Percentiles rank a stretch among this genome's conserved stretches.
These are phyloP conservation scores for Pitta sordida DNA, from an alignment of 2,113 vertebrate species.

Conservation along the genomic window DNA sequence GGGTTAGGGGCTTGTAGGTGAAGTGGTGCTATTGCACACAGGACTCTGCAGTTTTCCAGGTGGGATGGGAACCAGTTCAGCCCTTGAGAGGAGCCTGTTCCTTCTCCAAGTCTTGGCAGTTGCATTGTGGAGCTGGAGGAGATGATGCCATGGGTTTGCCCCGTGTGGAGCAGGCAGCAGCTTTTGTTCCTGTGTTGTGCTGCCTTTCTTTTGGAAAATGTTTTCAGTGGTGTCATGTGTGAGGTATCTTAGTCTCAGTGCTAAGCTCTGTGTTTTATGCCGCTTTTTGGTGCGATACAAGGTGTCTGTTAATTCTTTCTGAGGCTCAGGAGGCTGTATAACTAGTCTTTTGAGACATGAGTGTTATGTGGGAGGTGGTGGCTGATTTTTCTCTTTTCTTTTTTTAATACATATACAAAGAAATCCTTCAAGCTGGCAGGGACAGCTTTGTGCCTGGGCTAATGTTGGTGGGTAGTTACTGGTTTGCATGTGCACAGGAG, in stretches of 20 bases:
- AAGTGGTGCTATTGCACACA: not conserved
- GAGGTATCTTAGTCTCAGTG: not conserved
- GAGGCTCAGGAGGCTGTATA: not conserved
- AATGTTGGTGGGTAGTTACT: not conserved
- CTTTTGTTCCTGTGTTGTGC: not conserved
- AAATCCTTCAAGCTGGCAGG: not conserved
- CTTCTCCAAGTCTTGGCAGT: not conserved
- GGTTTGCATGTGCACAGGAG: fast-evolving
- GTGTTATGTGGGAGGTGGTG: not conserved
- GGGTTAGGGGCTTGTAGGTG: too few relatives aligned
- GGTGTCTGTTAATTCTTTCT: not conserved
- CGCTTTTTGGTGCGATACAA: not conserved
- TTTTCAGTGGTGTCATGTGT: not conserved
- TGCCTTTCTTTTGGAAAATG: not conserved
- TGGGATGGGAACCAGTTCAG: not conserved
- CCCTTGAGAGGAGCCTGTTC: not conserved
- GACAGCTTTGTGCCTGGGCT: not conserved
- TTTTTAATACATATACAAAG: not conserved
- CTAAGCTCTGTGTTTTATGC: not conserved
- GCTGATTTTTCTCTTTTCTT: not conserved
- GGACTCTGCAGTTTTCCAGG: not conserved
- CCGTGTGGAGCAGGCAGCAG: not conserved
- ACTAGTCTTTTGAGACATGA: not conserved
- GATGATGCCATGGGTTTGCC: fast-evolving
- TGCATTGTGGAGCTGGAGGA: not conserved